phyloP scores from a whole-genome alignment of 2,113 vertebrate genomes.

The Chunga burmeisteri region DNA sequence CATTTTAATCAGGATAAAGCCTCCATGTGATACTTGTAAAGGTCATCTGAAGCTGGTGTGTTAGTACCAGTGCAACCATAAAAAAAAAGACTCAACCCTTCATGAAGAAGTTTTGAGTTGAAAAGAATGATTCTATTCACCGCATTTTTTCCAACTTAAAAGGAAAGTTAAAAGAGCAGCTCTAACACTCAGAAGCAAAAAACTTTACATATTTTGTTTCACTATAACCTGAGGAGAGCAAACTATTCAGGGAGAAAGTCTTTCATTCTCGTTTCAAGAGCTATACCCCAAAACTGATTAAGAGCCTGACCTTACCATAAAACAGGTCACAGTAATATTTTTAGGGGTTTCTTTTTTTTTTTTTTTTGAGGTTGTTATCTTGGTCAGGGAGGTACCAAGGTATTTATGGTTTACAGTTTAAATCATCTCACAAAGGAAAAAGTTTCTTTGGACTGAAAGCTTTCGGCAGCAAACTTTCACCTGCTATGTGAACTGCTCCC shows the following conservation, averaged over 20 bases:
- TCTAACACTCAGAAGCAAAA: conserved; percentile 71
- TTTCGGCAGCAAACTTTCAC: conserved; percentile 60
- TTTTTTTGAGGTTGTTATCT: conserved; percentile 3
- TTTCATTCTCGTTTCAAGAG: conserved; percentile 76
- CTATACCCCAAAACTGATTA: conserved; percentile 72
- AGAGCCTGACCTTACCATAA: conserved; percentile 63
- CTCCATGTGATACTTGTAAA: conserved; percentile 68
- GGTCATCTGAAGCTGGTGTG: conserved; percentile 59
- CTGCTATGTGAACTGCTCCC: conserved; percentile 38
- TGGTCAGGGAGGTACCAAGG: conserved; percentile 51
- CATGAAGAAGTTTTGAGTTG: conserved; percentile 75
- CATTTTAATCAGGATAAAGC: conserved; percentile 79
- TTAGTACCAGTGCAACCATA: conserved; percentile 72
- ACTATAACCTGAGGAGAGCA: conserved; percentile 70
- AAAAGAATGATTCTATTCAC: conserved; percentile 79
- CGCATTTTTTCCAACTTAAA: conserved; percentile 75
- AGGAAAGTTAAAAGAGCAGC: conserved; percentile 75
- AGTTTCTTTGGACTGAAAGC: conserved; percentile 53
- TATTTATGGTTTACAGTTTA: conserved; percentile 65
- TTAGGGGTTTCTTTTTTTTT: conserved; percentile 28
- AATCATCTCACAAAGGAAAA: conserved; percentile 58
- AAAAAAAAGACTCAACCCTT: conserved; percentile 69
- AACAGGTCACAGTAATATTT: conserved; percentile 61
- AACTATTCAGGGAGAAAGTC: conserved; percentile 70
- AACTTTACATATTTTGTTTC: conserved; percentile 80